These are phyloP conservation scores for Proisotoma minuta DNA, from an alignment of 2,888 invertebrate genomes.

Conservation along the genomic window DNA sequence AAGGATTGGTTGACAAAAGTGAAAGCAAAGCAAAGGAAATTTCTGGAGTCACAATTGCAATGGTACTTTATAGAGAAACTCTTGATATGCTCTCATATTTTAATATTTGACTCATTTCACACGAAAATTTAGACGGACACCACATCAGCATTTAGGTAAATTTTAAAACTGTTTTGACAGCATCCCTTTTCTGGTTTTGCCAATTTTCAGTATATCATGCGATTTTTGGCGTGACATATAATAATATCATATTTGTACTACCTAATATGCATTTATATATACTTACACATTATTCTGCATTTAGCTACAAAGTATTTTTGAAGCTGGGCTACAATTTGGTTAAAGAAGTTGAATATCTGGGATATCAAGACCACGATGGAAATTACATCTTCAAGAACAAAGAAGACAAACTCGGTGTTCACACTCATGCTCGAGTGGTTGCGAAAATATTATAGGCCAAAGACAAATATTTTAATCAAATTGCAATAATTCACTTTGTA, in stretches of 20 bases:
- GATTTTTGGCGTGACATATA: background rate
- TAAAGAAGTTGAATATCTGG: conserved; percentile 23
- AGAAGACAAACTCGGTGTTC: conserved; percentile 23
- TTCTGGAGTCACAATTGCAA: conserved; percentile 24
- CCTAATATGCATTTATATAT: conserved; percentile 16
- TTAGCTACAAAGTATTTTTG: conserved; percentile 22
- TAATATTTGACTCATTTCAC: no score
- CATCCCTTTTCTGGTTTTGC: background rate
- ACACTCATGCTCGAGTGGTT: conserved; percentile 26
- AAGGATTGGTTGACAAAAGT: conserved; percentile 22
- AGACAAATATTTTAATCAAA: no score
- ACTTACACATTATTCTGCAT: no score
- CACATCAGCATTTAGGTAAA: no score
- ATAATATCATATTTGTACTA: background rate
- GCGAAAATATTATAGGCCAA: conserved; percentile 17
- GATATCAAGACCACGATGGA: conserved; percentile 25
- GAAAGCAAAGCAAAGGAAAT: conserved; percentile 19
- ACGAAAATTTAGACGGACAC: background rate
- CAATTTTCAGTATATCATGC: background rate
- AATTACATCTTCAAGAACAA: conserved; percentile 19
- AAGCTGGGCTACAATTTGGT: conserved; percentile 23
- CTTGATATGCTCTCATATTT: no score
- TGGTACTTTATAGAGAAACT: conserved; percentile 14
- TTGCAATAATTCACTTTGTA: no score
- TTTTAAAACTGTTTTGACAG: no score